These are phyloP conservation scores for Oscheius onirici DNA, from an alignment of 2,888 invertebrate genomes.

Conservation along the genomic window DNA sequence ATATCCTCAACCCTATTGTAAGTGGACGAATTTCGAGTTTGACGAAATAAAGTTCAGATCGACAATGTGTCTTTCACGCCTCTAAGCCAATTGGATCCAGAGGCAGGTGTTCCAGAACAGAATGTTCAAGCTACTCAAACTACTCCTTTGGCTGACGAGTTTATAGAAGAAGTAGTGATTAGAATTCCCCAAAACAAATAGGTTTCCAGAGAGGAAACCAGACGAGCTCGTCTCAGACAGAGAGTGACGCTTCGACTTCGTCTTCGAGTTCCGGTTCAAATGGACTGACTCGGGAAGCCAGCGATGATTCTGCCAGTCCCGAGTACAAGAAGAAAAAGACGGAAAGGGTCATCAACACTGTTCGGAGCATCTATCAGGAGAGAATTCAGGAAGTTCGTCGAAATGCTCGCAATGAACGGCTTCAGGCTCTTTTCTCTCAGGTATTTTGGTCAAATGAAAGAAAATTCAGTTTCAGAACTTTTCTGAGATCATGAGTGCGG, in stretches of 20 bases:
- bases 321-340: slow-evolving; percentile 6
- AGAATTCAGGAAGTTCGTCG: neutral
- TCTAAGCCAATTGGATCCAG: too few species aligned
- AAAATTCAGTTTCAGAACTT: neutral
- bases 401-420: neutral
- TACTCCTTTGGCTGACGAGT: too few species aligned
- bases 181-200: too few species aligned
- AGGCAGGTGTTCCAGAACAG: too few species aligned
- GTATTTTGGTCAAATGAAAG: neutral
- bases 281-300: neutral
- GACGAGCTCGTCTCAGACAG: neutral
- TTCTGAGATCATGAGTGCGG: neutral
- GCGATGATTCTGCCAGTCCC: neutral
- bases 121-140: too few species aligned
- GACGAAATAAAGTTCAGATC: too few species aligned
- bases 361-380: neutral
- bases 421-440: neutral
- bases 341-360: neutral
- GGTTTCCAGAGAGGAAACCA: too few species aligned
- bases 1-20: too few species aligned
- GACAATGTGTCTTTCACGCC: too few species aligned
- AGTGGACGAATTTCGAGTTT: too few species aligned
- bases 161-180: too few species aligned
- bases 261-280: neutral
- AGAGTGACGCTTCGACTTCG: neutral